phyloP scores from a whole-genome alignment of 1,140 invertebrate genomes.

The Pseudomyrmex sp. region DNA sequence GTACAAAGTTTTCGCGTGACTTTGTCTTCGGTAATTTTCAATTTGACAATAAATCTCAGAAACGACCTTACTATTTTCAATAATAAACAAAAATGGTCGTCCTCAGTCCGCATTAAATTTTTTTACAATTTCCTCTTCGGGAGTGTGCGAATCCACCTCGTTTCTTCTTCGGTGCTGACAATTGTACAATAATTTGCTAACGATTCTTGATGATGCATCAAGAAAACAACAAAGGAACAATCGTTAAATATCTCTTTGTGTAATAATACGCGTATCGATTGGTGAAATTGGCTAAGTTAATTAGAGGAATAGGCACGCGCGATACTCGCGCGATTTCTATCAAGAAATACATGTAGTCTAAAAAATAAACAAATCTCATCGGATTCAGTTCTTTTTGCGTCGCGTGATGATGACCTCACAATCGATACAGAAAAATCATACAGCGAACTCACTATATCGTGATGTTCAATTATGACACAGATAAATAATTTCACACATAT shows the following conservation, averaged over 20 bases:
- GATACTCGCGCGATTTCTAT: not conserved
- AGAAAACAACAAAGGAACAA: not conserved
- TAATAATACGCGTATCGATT: too few relatives aligned
- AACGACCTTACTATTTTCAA: too few relatives aligned
- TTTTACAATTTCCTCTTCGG: too few relatives aligned
- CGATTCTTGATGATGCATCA: conserved; percentile 38
- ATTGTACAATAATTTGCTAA: not conserved
- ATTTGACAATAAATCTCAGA: too few relatives aligned
- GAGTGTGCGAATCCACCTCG: too few relatives aligned
- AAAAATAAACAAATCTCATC: not conserved
- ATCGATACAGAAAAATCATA: not conserved
- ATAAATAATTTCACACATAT: conserved; percentile 27
- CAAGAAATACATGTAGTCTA: not conserved
- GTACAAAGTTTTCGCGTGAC: too few relatives aligned
- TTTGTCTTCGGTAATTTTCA: too few relatives aligned
- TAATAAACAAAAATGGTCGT: too few relatives aligned
- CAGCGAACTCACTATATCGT: not conserved
- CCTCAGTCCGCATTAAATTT: too few relatives aligned
- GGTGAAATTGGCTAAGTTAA: too few relatives aligned
- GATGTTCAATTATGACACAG: conserved; percentile 13
- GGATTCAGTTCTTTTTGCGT: not conserved
- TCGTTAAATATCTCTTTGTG: too few relatives aligned
- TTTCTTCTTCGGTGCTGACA: not conserved
- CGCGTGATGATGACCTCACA: not conserved
- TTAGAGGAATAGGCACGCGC: too few relatives aligned